These are phyloP conservation scores for Trachythela sp. DNA, from an alignment of 64 coral and sea anemone species.

Conservation along the genomic window DNA sequence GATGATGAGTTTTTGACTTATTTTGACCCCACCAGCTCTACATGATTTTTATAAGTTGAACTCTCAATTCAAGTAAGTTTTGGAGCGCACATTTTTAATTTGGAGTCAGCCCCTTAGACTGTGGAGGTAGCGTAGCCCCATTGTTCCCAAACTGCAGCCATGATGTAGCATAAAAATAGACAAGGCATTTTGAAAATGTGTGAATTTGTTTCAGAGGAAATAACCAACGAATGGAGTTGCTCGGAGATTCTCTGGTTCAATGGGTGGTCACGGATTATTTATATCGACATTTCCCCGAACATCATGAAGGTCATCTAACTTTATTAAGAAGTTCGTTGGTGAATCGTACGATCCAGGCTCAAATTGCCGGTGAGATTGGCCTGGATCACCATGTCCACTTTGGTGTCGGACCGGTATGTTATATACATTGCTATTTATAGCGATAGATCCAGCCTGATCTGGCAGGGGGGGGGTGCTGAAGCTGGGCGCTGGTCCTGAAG, in stretches of 20 bases:
- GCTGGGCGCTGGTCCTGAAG: too few species aligned
- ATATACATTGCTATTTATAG: background rate
- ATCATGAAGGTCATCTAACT: slow-evolving; percentile 96
- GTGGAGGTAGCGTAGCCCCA: too few species aligned
- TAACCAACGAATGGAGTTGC: slow-evolving; percentile 92
- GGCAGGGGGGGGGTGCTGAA: too few species aligned
- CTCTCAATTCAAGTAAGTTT: too few species aligned
- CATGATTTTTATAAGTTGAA: too few species aligned
- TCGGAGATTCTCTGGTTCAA: slow-evolving; percentile 90
- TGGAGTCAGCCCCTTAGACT: too few species aligned
- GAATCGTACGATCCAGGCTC: slow-evolving; percentile 74
- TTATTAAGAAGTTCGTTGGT: slow-evolving; percentile 86
- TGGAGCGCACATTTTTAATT: too few species aligned
- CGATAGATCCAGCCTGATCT: too few species aligned
- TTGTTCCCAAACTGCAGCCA: too few species aligned
- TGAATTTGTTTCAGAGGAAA: slow-evolving; percentile 58
- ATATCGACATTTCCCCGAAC: slow-evolving; percentile 87
- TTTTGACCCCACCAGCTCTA: too few species aligned
- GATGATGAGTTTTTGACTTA: too few species aligned
- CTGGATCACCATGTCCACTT: slow-evolving; percentile 78
- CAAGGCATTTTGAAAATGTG: background rate
- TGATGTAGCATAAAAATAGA: too few species aligned
- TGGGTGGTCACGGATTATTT: slow-evolving; percentile 87
- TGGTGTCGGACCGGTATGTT: slow-evolving; percentile 35
- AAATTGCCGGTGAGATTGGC: slow-evolving; percentile 70